phyloP scores from a whole-genome alignment of 1,140 invertebrate genomes.

The Gryon sp. region DNA sequence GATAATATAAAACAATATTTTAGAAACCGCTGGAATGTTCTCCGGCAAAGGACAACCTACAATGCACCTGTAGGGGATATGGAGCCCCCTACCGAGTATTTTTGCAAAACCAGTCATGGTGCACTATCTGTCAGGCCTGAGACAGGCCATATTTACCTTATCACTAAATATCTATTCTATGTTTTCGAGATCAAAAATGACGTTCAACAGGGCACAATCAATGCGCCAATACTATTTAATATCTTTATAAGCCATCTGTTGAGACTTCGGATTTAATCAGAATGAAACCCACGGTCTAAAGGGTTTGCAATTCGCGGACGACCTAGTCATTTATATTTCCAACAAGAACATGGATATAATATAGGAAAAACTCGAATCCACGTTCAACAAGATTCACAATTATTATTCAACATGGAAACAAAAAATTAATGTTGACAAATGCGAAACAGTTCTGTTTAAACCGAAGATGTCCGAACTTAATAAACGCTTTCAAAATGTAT shows the following conservation, averaged over 20 bases:
- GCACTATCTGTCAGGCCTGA: slow-evolving; percentile 5
- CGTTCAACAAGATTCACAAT: slow-evolving; percentile 1
- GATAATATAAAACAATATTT: too few species aligned
- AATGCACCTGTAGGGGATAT: too few species aligned
- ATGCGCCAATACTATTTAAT: slow-evolving; percentile 35
- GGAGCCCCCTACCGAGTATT: too few species aligned
- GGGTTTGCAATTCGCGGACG: slow-evolving; percentile 2
- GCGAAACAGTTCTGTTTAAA: slow-evolving; percentile 16
- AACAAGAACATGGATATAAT: not conserved
- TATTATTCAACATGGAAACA: slow-evolving; percentile 10
- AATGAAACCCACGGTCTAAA: not conserved
- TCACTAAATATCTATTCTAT: not conserved
- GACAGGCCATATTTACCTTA: slow-evolving; percentile 5
- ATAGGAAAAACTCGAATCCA: not conserved
- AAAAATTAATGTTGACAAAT: not conserved
- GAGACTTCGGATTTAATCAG: not conserved
- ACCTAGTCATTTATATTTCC: slow-evolving; percentile 5
- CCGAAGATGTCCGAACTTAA: not conserved
- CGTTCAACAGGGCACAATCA: slow-evolving; percentile 34
- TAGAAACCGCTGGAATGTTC: too few species aligned
- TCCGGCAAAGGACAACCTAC: too few species aligned
- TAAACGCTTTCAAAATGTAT: not conserved
- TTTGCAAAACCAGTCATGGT: too few species aligned
- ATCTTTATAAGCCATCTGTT: slow-evolving; percentile 12
- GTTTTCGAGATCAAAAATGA: slow-evolving; percentile 1